Base-by-base conservation (phyloP, 2,888 invertebrate species). In the Sipunculus nudus region DNA sequence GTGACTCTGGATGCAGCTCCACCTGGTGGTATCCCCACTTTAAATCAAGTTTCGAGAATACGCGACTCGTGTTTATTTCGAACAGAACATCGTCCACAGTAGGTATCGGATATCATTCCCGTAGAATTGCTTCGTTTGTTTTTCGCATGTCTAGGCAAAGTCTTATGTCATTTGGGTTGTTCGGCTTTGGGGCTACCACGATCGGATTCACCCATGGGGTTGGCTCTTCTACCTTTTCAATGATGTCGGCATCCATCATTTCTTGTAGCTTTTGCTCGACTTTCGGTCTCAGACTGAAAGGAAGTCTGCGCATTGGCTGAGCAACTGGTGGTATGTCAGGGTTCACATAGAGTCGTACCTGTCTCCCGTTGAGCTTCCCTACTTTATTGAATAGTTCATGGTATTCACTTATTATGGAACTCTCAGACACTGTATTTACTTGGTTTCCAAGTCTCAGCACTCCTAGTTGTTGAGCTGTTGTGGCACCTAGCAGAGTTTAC, bases 71-170 rank as follows among this genome's bases (percentile, higher is more conserved):
- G 2, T 40, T 46, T 31, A 56, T 39, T 28, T 50, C 57, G 19
- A 46, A 40, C 1, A 59, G 25, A 1, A 26, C 46, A 21, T 59
- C 56, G 16, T 56, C 67, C 3, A 61, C 61, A 10, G 61, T 64
- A 26, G 64, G 61, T 41, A 61, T 50, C 2, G 59, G 62, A 21
- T 58, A 52, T 23, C 61, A 39, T 39, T 64, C 63, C 1, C 67
- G 26, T 5, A 48, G 29, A n/a, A 67, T 52, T 21, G 67, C 65
- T n/a, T 45, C 4, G 46, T 70, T 70, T 2, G 70, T 59, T 29
- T 39, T 25, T n/a, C 65, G 35, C 70, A 69, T 0, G 70, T 5
- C 23, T 68, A 19, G 8, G 68, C 53, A 19, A 70, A 66, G 1
- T 53, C 57, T 25, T 6, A 73, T 62, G 28, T 67, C 60, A 5